Evolutionary conservation across 2,888 invertebrate species (phyloP).

Genomic region (Dromius quadrimaculatus): DNA sequence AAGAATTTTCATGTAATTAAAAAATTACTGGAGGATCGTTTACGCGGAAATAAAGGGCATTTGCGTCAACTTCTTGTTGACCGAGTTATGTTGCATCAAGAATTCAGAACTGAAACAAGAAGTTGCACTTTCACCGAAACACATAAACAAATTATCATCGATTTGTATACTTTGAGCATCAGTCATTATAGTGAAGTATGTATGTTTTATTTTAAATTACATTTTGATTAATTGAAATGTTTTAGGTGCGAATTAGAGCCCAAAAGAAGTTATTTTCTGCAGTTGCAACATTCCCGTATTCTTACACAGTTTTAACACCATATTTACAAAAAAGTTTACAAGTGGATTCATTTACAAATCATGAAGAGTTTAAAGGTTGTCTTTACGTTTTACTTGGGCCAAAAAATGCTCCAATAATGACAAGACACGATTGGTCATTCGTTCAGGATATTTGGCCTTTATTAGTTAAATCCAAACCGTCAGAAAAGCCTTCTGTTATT

Average conservation of each 20-base stretch:
- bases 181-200: conserved; percentile 77
- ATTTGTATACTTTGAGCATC: conserved; percentile 74
- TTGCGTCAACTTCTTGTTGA: conserved; percentile 76
- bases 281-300: conserved; percentile 76
- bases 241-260: conserved; percentile 74
- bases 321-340: conserved; percentile 72
- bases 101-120: conserved; percentile 67
- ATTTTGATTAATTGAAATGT: conserved; percentile 48
- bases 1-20: conserved; percentile 76
- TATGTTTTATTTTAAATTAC: background rate
- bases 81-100: conserved; percentile 76
- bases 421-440: conserved; percentile 82
- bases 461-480: conserved; percentile 80
- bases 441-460: conserved; percentile 82
- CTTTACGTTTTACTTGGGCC: conserved; percentile 82
- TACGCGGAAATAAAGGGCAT: conserved; percentile 73
- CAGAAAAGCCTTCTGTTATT: conserved; percentile 87
- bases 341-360: conserved; percentile 72
- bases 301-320: conserved; percentile 76
- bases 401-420: conserved; percentile 73
- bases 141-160: conserved; percentile 72
- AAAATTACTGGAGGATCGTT: conserved; percentile 73
- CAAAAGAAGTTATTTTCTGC: conserved; percentile 76
- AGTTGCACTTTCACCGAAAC: conserved; percentile 70
- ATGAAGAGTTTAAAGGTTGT: conserved; percentile 83